Evolutionary conservation across 2,888 invertebrate genomes (phyloP).

Genomic region (Dolichopus griseipennis): DNA sequence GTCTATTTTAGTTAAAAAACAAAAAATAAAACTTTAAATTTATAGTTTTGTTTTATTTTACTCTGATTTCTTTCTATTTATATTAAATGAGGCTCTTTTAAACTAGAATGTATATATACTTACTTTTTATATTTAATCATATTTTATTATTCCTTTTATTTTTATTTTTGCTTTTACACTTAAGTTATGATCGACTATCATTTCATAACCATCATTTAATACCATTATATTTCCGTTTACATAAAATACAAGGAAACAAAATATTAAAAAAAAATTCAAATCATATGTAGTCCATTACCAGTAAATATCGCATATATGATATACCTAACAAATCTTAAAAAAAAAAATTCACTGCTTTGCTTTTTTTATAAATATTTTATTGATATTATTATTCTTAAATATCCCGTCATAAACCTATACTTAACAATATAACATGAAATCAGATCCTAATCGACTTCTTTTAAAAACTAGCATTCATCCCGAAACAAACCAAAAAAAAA

Average conservation of each 20-base stretch:
- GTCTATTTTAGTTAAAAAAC: too few species aligned
- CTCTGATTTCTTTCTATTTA: too few species aligned
- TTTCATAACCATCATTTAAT: too few species aligned
- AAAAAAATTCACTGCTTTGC: neutral
- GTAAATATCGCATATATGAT: neutral
- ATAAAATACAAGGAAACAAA: neutral
- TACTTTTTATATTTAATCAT: too few species aligned
- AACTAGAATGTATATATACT: too few species aligned
- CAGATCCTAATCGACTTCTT: neutral
- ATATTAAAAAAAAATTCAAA: neutral
- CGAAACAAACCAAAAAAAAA: neutral
- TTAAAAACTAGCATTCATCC: neutral
- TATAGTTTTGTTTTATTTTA: too few species aligned
- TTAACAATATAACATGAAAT: neutral
- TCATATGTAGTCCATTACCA: neutral
- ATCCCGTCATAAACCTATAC: constrained; percentile 6
- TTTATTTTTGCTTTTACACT: too few species aligned
- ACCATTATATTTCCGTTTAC: constrained; percentile 1
- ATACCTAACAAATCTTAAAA: neutral
- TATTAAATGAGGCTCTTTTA: too few species aligned
- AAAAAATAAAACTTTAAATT: too few species aligned
- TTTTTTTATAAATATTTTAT: neutral
- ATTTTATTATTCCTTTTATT: too few species aligned
- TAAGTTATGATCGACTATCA: too few species aligned
- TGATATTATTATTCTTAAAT: neutral